Evolutionary conservation across 2,888 invertebrate genomes (phyloP).

Genomic region (Antheraea assamensis): DNA sequence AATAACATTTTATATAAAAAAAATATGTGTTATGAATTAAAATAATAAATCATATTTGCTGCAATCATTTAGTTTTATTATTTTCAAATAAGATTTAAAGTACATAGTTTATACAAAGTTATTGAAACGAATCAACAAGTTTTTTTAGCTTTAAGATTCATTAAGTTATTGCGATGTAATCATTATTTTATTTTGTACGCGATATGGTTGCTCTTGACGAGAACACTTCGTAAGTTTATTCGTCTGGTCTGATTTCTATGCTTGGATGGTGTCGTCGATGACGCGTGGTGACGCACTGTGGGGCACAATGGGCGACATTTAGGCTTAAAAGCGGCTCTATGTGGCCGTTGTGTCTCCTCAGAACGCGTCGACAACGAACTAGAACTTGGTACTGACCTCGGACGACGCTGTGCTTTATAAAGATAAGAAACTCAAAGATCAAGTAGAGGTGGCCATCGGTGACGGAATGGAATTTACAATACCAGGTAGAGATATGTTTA

Average conservation of each 20-base stretch:
- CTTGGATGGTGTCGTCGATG: conserved; percentile 68
- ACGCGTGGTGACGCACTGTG: conserved; percentile 51
- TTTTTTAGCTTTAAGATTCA: not conserved
- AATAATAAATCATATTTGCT: not conserved
- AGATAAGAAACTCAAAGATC: conserved; percentile 94
- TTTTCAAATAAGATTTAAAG: not conserved
- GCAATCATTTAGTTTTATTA: not conserved
- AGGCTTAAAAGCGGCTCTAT: conserved; percentile 82
- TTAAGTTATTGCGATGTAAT: not conserved
- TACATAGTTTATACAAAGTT: not conserved
- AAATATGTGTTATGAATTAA: no score
- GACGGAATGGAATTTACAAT: conserved; percentile 97
- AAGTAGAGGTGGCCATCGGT: conserved; percentile 94
- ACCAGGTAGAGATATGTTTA: conserved; percentile 83
- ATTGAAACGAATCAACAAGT: not conserved
- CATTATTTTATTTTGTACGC: not conserved
- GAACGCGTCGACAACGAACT: conserved; percentile 85
- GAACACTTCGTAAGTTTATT: conserved; percentile 30
- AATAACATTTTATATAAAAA: not conserved
- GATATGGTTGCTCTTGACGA: not conserved
- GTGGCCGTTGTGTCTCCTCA: conserved; percentile 87
- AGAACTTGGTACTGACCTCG: conserved; percentile 85
- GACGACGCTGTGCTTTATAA: conserved; percentile 93
- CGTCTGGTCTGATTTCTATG: conserved; percentile 80
- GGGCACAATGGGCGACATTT: conserved; percentile 57